phyloP scores from a whole-genome alignment of 2,888 invertebrate species.

The Orthosia gothica region DNA sequence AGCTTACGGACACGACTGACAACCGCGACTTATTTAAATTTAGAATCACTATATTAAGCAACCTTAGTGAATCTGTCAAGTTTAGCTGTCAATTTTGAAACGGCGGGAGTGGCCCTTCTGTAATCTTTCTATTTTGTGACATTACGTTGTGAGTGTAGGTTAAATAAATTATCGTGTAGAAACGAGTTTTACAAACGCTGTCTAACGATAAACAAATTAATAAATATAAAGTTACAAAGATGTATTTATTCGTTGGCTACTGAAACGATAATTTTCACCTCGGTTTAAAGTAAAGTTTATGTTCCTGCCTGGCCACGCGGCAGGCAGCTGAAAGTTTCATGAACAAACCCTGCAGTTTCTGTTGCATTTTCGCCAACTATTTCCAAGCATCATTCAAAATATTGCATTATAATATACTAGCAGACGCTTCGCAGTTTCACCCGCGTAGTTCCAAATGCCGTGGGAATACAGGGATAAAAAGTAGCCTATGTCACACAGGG shows the following conservation, averaged over 20 bases:
- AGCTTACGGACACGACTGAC: too few relatives aligned
- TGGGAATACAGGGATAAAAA: too few relatives aligned
- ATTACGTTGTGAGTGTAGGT: too few relatives aligned
- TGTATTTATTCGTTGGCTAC: not conserved
- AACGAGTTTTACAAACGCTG: not conserved
- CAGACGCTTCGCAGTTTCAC: too few relatives aligned
- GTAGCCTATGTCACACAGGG: too few relatives aligned
- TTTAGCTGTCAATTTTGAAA: too few relatives aligned
- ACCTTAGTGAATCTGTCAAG: too few relatives aligned
- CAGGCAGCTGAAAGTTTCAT: not conserved
- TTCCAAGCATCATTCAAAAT: not conserved
- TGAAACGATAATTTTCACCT: not conserved
- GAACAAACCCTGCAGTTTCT: not conserved
- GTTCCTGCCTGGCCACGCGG: not conserved
- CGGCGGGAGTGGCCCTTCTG: too few relatives aligned
- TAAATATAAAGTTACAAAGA: not conserved
- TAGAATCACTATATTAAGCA: too few relatives aligned
- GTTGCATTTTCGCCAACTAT: not conserved
- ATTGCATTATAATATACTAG: not conserved
- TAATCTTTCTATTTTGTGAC: too few relatives aligned
- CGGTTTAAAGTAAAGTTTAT: constrained; percentile 9
- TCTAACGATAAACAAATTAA: not conserved
- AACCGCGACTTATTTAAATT: too few relatives aligned
- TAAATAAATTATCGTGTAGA: not conserved
- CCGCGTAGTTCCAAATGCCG: too few relatives aligned